Evolutionary conservation across 2,888 invertebrate species (phyloP), one percentile per base, ranked within the genome.

Genomic region (Melikaiella ostensackeni): DNA sequence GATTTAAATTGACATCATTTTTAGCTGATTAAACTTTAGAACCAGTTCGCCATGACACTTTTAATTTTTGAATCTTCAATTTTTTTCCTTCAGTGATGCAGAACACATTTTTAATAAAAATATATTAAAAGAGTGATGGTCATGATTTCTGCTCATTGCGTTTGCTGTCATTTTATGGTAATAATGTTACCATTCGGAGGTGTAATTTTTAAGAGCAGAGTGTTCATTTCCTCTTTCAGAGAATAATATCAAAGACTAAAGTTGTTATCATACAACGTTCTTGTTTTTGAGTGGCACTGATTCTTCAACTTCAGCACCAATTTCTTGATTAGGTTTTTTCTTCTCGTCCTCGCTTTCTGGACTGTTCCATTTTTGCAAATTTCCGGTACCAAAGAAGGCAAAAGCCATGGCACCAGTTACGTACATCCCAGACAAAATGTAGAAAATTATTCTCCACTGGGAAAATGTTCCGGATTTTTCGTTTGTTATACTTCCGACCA

Each of bases 391-490:
- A 84, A 96, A 93, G 46, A 93, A 75, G 16, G 94, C 91, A 91
- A 94, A 96, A 55, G 93, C 91, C 0, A 94, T 70, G 0, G 95
- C 95, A 0, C 96, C 97, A 0, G 93, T 87, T 0, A 94, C 91
- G 89, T 97, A 97, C 0, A 95, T 95, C 3, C 91, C 93, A 0
- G 95, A 95, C 24, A 97, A 91, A 73, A 97, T 95, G 94, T 95
- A 95, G 91, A 97, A 97, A 0, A 97, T 96, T 77, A 95, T 94
- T 89, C 94, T 94, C 97, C 97, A 97, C 87, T 95, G 95, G 30
- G 93, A 93, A 85, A 95, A 95, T 0, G 95, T 95, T 30, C 50
- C 50, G 19, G 70, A 70, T 24, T 59, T 80, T 92, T 96, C 95
- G 85, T 96, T 93, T 1, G 96, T 97, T 30, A 97, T 92, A 74